A percentile compares a stretch with the other conserved stretches of the same genome.
Conservation (phyloP, 2,888 invertebrate species). For the Atethmia centrago region DNA sequence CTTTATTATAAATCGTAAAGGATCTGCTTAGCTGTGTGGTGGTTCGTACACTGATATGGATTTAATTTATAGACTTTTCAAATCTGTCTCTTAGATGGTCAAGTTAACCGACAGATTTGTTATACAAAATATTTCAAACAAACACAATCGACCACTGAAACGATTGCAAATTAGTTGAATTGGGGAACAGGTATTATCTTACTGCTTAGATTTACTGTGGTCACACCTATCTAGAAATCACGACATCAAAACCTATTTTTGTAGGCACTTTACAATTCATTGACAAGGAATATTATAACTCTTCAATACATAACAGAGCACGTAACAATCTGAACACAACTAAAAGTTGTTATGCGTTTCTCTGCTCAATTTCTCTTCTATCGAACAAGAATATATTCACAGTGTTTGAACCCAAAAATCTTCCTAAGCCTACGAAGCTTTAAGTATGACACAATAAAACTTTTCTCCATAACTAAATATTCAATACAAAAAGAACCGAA, state of each 20-base stretch:
- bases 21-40: background rate
- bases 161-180: background rate
- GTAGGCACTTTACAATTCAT: no score
- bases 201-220: background rate
- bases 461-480: slow-evolving; percentile 52
- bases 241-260: background rate
- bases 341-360: slow-evolving; percentile 9
- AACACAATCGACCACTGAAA: background rate
- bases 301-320: background rate
- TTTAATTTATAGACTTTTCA: background rate
- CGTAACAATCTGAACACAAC: slow-evolving; percentile 14
- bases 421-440: slow-evolving; percentile 33
- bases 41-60: background rate
- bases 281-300: background rate
- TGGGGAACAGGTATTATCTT: background rate
- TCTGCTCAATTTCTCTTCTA: slow-evolving; percentile 15
- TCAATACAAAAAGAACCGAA: slow-evolving; percentile 60
- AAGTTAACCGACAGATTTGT: background rate
- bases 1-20: slow-evolving; percentile 14
- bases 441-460: slow-evolving; percentile 46
- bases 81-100: background rate
- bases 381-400: slow-evolving; percentile 35
- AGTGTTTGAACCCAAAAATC: slow-evolving; percentile 36
- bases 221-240: background rate
- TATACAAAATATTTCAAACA: background rate